Conservation (phyloP, 2,888 invertebrate species). For the Fragum whitleyi region DNA sequence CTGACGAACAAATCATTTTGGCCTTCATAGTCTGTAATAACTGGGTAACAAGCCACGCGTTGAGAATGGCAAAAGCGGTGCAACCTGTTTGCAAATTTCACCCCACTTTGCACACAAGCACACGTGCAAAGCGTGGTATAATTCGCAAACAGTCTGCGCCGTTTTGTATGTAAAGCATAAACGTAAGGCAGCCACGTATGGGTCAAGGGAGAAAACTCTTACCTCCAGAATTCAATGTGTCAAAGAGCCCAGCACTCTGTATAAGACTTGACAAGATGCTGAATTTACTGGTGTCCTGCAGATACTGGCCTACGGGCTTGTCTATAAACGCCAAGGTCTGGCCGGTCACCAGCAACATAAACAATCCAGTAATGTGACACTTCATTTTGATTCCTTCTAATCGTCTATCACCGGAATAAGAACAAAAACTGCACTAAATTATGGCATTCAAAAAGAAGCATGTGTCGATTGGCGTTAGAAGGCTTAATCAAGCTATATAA, state of each 20-base stretch:
- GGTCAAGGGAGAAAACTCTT: background rate
- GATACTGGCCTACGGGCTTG: constrained; percentile 55
- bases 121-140: too few relatives aligned
- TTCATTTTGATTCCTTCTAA: background rate
- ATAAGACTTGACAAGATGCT: constrained; percentile 39
- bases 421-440: background rate
- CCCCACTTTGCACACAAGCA: too few relatives aligned
- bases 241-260: constrained; percentile 31
- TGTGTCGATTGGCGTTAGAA: too few relatives aligned
- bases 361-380: background rate
- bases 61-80: too few relatives aligned
- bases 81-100: too few relatives aligned
- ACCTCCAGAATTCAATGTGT: constrained; percentile 38
- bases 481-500: too few relatives aligned
- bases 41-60: too few relatives aligned
- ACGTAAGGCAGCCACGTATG: too few relatives aligned
- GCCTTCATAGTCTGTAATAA: too few relatives aligned
- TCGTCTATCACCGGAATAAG: background rate
- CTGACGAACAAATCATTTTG: too few relatives aligned
- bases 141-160: too few relatives aligned
- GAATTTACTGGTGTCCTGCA: constrained; percentile 49
- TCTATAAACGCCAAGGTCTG: constrained; percentile 33
- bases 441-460: background rate
- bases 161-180: too few relatives aligned
- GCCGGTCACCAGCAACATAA: constrained; percentile 6